Base-by-base conservation (phyloP, 1,140 invertebrate genomes). In the Cydia fagiglandana region DNA sequence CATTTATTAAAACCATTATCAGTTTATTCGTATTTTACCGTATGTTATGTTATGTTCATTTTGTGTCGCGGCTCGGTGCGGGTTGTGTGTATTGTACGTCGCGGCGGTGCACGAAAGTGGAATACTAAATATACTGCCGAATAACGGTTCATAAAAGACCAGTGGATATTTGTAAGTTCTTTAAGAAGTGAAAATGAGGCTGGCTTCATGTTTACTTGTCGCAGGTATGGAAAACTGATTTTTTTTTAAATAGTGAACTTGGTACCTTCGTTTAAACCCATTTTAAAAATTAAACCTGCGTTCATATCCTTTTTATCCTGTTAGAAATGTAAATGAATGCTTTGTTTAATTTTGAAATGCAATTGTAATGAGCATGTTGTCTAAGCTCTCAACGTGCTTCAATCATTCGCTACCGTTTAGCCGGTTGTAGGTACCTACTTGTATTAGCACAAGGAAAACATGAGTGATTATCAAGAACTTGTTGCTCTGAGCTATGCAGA, bases 31-130 rank as follows among this genome's bases (percentile, higher is more conserved):
- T 77, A 84, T 78, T 79, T 64, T 79, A 82, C 79, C 80, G 81
- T 83, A 82, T 83, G 83, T 79, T 83, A 82, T 83, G 83, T 79
- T 86, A 83, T 82, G 79, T 85, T 84, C 83, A 87, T 84, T 85
- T 81, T 80, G 81, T 77, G 75, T 82, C 81, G 80, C 74, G 78
- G 80, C 81, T 83, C 75, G 74, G 45, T 53, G 64, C 47, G 61
- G 6, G 66, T 34, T 68, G 64, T 70, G 78, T 78, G 80, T 78
- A 77, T 75, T 77, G 64, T 34, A 38, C 17, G 66, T 34, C 15
- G 34, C 66, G 28, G 30, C 13, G 7, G 34, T 38, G 64, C 30
- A 68, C 64, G 64, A 68, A 68, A 68, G 28, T 70, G 34, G 66
- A 70, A 70, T 70, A 70, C 66, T 45, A 70, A 70, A 38, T 20